These are phyloP conservation scores for Hippoglossus stenolepis DNA, from an alignment of 2,113 vertebrate species.

Conservation along the genomic window DNA sequence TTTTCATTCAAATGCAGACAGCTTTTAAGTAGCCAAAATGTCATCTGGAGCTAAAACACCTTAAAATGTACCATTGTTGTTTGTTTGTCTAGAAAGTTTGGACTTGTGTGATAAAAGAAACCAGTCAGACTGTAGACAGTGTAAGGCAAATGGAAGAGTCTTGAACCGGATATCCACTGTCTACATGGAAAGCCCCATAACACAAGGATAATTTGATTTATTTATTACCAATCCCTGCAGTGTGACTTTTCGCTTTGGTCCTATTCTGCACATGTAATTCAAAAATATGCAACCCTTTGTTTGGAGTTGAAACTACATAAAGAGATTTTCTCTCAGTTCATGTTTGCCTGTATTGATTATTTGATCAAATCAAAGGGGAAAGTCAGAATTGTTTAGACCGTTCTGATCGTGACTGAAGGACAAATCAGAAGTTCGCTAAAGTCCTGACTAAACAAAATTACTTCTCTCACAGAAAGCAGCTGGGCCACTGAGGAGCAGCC, in stretches of 20 bases:
- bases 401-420: not conserved
- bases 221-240: not conserved
- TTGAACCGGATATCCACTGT: no score
- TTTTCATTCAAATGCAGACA: no score
- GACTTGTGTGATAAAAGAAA: no score
- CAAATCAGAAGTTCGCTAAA: not conserved
- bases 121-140: no score
- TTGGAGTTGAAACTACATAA: not conserved
- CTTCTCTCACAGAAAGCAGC: slow-evolving; percentile 20
- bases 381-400: slow-evolving; percentile 8
- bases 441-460: not conserved
- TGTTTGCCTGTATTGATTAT: slow-evolving; percentile 6
- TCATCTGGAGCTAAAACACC: no score
- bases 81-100: no score
- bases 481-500: slow-evolving; percentile 18
- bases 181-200: no score
- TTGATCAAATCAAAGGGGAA: not conserved
- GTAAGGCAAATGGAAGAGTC: no score
- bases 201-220: no score
- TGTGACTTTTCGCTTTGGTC: not conserved
- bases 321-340: slow-evolving; percentile 2
- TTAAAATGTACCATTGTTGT: no score
- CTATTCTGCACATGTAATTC: not conserved
- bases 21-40: no score
- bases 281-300: not conserved